These are phyloP conservation scores for Cynocephalus volans DNA, from an alignment of 2,113 vertebrate genomes.

Conservation along the genomic window DNA sequence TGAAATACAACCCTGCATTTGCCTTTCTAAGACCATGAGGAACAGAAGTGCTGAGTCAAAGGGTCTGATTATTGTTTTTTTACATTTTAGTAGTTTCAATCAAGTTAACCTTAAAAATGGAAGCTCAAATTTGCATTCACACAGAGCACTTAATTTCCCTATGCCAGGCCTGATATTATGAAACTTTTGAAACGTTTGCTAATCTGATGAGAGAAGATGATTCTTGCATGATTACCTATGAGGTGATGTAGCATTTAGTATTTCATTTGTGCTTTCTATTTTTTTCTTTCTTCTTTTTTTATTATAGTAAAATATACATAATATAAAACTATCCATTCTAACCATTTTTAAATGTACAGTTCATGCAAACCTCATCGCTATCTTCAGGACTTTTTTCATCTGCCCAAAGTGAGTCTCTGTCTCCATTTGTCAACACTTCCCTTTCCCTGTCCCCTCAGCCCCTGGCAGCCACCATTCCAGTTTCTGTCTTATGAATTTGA, in stretches of 20 bases:
- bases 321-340: too few species aligned
- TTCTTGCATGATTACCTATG: not conserved
- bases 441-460: too few species aligned
- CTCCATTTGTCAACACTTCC: too few species aligned
- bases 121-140: not conserved
- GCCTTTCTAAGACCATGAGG: too few species aligned
- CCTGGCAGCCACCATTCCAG: too few species aligned
- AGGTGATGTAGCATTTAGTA: not conserved
- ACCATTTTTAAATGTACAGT: too few species aligned
- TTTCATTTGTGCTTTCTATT: not conserved
- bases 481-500: too few species aligned
- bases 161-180: not conserved
- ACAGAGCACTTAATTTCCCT: not conserved
- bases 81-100: not conserved
- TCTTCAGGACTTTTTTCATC: too few species aligned
- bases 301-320: too few species aligned
- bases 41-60: not conserved
- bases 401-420: too few species aligned
- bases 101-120: not conserved
- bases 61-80: not conserved
- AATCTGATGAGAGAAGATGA: not conserved
- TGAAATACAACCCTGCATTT: not conserved
- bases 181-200: not conserved
- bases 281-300: too few species aligned
- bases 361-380: too few species aligned